Base-by-base conservation (phyloP, 1,140 invertebrate genomes). In the Ceratosolen fusciceps region DNA sequence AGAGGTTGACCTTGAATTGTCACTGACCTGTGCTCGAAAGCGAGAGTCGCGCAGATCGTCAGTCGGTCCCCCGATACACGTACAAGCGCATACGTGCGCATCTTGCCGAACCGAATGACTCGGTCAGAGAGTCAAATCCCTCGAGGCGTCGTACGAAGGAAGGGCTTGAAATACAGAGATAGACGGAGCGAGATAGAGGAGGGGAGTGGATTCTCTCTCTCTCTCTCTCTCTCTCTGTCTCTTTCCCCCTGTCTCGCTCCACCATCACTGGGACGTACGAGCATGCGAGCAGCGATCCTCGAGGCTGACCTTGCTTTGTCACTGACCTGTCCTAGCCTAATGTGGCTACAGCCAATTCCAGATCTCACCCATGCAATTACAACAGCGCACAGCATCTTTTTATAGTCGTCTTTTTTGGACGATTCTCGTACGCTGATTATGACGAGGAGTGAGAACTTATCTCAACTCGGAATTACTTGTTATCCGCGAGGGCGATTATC, bases 311-410 rank as follows among this genome's bases (percentile, higher is more conserved):
- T 90, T 90, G 87, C 86, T 88, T 89, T 89, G 88, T 90, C 86
- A 90, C 88, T 90, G 88, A 90, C 88, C 88, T 89, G 88, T 88
- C 87, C 87, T 88, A 89, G 87, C 88, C 88, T 89, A 87, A 88
- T 87, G 87, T 88, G 89, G 87, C 73, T 12, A 31, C 31, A 31
- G 26, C 2, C 58, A 14, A 4, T 19, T 14, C 14, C 26, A 24
- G 54, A 77, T 60, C 80, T 31, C 54, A 31, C 31, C 52, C 65
- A 56, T 31, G 39, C 60, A 74, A 47, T 39, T 26, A 26, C 26
- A 62, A 29, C 2, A 21, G 16, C n/a, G 43, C 19, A 65, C 31
- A 8, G 52, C 52, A 12, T 21, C 5, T 43, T 43, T 43, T 43
- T 43, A 12, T 12, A 12, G 12, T n/a, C n/a, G n/a, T n/a, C n/a